Base-by-base conservation (phyloP, 2,113 vertebrate species). In the Prunella himalayana region DNA sequence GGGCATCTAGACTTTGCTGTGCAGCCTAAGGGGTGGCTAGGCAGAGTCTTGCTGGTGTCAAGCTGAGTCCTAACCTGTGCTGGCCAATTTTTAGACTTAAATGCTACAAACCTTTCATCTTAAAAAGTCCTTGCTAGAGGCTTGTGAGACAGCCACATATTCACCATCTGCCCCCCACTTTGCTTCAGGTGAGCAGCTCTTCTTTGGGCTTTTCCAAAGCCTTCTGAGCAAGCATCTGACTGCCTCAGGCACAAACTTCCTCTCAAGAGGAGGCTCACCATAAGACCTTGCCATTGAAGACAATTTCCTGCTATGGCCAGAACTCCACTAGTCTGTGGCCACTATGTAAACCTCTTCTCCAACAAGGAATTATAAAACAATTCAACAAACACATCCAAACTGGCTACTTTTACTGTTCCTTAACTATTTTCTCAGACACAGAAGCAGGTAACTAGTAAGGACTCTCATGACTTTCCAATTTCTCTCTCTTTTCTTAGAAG, bases 111-210 rank as follows among this genome's bases (percentile, higher is more conserved):
- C 12, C 16, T 79, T 91, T 64, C 27, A 4, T 44, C 37, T 66
- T 47, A 39, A n/a, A 7, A 66, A 44, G 17, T 13, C 65, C 59
- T 69, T 76, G 37, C 39, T 33, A 37, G 77, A 57, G 15, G 15
- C 15, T 81, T 25, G 4, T 0, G 1, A 84, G 11, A 39, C 41
- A 64, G 49, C 15, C 12, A 6, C 9, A 9, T 18, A 44, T 1
- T 22, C 51, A n/a, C 30, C 7, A 11, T 42, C 63, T 79, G 4
- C 2, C 13, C 13, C 11, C 5, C 13, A 4, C 31, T 91, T 83
- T 45, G 30, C 47, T 87, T 15, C 16, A 77, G 35, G 21, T 47
- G n/a, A 54, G 13, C 27, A 44, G 19, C 47, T 65, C 41, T 37
- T 88, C 23, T 45, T 21, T 21, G 33, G 27, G 24, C 21, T 78